Percentiles rank a stretch among this genome's conserved stretches.
Conservation (phyloP, 2,888 invertebrate species). For the Rhopalosiphum nymphaeae region DNA sequence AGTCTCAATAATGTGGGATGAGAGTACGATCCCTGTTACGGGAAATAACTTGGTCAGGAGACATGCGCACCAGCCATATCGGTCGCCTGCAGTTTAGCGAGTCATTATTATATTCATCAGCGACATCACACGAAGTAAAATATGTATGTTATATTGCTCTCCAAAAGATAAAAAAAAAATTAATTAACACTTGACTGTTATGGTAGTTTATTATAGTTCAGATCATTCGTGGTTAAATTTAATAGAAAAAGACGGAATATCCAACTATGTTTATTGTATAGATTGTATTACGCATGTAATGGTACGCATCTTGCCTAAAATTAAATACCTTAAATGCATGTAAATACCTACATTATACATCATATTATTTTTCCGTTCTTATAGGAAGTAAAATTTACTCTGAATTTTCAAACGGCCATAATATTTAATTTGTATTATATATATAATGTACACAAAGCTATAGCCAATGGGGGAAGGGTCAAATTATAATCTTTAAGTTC, state of each 20-base stretch:
- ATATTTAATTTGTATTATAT: background rate
- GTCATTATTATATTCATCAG: background rate
- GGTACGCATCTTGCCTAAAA: background rate
- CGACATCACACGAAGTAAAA: no score
- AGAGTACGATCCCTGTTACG: background rate
- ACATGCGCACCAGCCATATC: background rate
- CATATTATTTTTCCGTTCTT: background rate
- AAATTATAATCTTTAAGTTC: no score
- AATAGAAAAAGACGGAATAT: background rate
- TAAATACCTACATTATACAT: background rate
- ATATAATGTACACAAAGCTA: no score
- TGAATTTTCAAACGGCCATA: background rate
- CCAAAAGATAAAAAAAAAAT: background rate
- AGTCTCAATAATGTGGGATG: no score
- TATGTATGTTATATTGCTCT: background rate
- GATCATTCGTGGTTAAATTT: background rate
- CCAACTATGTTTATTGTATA: background rate
- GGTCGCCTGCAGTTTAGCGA: background rate
- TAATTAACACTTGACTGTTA: background rate
- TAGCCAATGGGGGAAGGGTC: no score
- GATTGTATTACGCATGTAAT: background rate
- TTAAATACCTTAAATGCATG: background rate
- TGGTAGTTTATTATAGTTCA: background rate
- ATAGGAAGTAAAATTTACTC: background rate
- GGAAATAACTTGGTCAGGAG: conserved; percentile 2